These are phyloP conservation scores for Terrapene triunguis DNA, from an alignment of 2,113 vertebrate species.

Conservation along the genomic window DNA sequence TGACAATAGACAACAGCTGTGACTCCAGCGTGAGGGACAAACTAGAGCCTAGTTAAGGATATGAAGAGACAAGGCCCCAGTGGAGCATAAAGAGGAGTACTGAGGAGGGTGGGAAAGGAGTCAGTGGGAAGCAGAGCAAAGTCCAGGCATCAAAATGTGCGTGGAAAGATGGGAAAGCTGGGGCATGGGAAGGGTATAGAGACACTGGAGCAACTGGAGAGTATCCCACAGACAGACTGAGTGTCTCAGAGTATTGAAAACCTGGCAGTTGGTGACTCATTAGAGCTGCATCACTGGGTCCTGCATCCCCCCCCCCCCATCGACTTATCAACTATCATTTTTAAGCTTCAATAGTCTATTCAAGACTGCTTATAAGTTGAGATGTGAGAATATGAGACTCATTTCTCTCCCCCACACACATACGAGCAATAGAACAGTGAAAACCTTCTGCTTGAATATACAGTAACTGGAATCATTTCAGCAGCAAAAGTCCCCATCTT, in stretches of 20 bases:
- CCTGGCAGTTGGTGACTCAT: background rate
- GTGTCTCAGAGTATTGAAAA: background rate
- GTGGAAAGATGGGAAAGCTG: background rate
- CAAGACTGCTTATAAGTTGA: background rate
- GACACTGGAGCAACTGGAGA: background rate
- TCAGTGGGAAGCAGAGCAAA: background rate
- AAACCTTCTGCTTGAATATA: background rate
- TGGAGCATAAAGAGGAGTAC: background rate
- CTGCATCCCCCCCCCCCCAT: fast-evolving
- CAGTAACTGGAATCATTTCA: constrained; percentile 27
- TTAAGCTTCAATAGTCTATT: background rate
- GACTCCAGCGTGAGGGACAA: background rate
- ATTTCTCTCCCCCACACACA: fast-evolving
- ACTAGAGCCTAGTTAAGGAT: background rate
- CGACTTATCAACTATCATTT: background rate
- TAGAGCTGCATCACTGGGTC: background rate
- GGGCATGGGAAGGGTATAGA: background rate
- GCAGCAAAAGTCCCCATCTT: background rate
- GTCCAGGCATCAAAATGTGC: background rate
- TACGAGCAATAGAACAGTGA: background rate
- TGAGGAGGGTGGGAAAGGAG: background rate
- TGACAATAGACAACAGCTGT: constrained; percentile 52
- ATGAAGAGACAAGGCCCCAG: background rate
- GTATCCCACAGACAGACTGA: background rate
- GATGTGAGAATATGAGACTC: background rate